Percentiles rank a stretch among this genome's conserved stretches.
Evolutionary conservation across 2,888 invertebrate species (phyloP).

Genomic region (Rhogogaster chlorosoma): DNA sequence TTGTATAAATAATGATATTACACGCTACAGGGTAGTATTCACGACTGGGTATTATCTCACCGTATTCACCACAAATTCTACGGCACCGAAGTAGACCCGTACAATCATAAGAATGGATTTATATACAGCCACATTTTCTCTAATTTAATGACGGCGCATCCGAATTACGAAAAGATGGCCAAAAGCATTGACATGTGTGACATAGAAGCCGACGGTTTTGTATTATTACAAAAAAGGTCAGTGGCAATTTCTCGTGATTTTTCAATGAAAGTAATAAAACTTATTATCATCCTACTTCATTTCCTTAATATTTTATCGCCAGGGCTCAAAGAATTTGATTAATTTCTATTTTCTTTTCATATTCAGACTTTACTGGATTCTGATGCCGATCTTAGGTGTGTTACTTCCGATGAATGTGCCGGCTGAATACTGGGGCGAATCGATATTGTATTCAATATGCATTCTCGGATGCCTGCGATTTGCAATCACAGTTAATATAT

Average conservation of each 20-base stretch:
- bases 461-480: conserved; percentile 86
- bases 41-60: conserved; percentile 91
- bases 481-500: conserved; percentile 82
- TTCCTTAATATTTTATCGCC: background rate
- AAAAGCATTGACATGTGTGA: conserved; percentile 89
- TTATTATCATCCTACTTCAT: background rate
- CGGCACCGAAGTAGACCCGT: conserved; percentile 89
- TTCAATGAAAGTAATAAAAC: no score
- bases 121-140: conserved; percentile 89
- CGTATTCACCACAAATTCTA: conserved; percentile 90
- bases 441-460: conserved; percentile 82
- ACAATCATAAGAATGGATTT: conserved; percentile 89
- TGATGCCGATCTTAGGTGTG: conserved; percentile 84
- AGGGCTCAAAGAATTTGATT: background rate
- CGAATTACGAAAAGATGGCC: conserved; percentile 83
- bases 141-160: conserved; percentile 84
- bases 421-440: conserved; percentile 89
- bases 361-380: conserved; percentile 85
- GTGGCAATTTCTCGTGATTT: conserved; percentile 54
- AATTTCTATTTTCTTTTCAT: conserved; percentile 36
- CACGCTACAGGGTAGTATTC: conserved; percentile 86
- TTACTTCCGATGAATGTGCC: conserved; percentile 88
- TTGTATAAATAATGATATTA: background rate
- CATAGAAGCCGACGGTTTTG: conserved; percentile 86
- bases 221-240: conserved; percentile 91